These are phyloP conservation scores for Mormoops blainvillei DNA, from an alignment of 2,113 vertebrate species.

Conservation along the genomic window DNA sequence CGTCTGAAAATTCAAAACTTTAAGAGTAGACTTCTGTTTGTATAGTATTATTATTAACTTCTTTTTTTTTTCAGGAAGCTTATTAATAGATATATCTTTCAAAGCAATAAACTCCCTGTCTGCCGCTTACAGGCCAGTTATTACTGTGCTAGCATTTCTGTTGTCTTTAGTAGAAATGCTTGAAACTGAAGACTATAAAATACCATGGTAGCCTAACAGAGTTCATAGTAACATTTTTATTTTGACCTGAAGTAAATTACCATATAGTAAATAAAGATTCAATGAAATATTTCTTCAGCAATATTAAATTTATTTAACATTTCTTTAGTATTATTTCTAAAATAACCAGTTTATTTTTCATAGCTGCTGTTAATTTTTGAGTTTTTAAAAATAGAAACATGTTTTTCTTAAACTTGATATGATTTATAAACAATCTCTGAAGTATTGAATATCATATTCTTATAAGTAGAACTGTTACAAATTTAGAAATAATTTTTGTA, in stretches of 20 bases:
- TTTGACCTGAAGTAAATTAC: background rate
- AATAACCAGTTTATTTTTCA: conserved; percentile 16
- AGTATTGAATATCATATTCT: background rate
- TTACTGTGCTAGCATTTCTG: background rate
- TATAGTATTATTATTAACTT: background rate
- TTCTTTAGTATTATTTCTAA: background rate
- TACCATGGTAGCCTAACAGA: background rate
- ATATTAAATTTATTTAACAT: background rate
- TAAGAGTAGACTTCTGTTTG: background rate
- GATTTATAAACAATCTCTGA: conserved; percentile 5
- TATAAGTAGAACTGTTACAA: background rate
- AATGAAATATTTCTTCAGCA: background rate
- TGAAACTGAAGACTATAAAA: conserved; percentile 33
- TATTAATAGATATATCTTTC: conserved; percentile 47
- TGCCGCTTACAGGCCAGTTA: background rate
- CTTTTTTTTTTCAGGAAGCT: background rate
- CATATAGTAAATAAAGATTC: background rate
- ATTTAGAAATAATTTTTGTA: conserved; percentile 30
- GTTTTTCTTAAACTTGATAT: background rate
- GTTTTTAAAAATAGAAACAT: background rate
- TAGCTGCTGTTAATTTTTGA: background rate
- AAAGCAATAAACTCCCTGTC: background rate
- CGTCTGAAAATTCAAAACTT: background rate
- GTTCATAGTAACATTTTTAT: background rate
- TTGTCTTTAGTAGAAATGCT: background rate